Percentiles rank a stretch among this genome's conserved stretches.
Conservation (phyloP, 2,888 invertebrate genomes). For the Heterodera filipjevi region DNA sequence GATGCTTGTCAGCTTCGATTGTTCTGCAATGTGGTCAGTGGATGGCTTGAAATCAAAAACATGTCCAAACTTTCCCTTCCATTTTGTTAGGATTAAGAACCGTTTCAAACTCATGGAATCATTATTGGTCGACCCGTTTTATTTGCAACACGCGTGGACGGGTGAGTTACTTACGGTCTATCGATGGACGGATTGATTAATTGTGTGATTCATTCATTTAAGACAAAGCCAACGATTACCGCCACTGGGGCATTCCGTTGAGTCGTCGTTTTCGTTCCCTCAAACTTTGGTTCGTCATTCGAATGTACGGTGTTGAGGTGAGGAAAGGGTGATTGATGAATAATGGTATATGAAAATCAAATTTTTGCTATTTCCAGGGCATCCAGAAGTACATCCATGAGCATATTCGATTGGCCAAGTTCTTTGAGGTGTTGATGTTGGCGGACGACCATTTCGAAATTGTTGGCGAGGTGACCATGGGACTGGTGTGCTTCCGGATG, state of each 20-base stretch:
- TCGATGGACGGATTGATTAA: too few species aligned
- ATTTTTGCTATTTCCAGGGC: not conserved
- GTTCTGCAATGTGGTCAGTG: slow-evolving; percentile 89
- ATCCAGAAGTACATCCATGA: slow-evolving; percentile 31
- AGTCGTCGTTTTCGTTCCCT: slow-evolving; percentile 91
- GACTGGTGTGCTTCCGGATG: slow-evolving; percentile 65
- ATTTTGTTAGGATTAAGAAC: slow-evolving; percentile 77
- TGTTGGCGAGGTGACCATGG: slow-evolving; percentile 63
- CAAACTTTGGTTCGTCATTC: slow-evolving; percentile 95
- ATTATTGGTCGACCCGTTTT: slow-evolving; percentile 94
- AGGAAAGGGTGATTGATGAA: not conserved
- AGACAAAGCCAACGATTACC: slow-evolving; percentile 76
- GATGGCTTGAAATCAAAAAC: too few species aligned
- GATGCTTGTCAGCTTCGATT: slow-evolving; percentile 93
- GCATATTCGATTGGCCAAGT: slow-evolving; percentile 64
- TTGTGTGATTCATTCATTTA: too few species aligned
- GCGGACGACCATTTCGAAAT: slow-evolving; percentile 61
- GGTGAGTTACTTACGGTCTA: too few species aligned
- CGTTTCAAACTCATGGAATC: slow-evolving; percentile 87
- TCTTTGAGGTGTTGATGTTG: slow-evolving; percentile 59
- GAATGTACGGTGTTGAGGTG: slow-evolving; percentile 90
- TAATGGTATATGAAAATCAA: too few species aligned
- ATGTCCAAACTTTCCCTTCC: not conserved
- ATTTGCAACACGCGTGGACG: slow-evolving; percentile 93
- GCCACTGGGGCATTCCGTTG: slow-evolving; percentile 94